Conservation (phyloP, 2,888 invertebrate genomes). For the Andrena trimmerana region DNA sequence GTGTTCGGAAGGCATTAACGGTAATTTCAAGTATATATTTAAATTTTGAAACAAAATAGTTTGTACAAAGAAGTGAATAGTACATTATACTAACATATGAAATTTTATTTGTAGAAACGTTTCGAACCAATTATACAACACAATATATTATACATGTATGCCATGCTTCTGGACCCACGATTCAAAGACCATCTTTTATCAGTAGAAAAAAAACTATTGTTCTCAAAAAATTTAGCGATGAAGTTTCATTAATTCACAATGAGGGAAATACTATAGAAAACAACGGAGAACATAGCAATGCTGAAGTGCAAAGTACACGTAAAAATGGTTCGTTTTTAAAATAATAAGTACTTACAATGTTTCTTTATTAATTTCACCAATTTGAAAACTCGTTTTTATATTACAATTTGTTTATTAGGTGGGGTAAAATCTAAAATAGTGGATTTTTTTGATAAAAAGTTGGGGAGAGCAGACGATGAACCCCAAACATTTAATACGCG, state of each 20-base stretch:
- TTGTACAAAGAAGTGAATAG: not conserved
- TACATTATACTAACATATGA: not conserved
- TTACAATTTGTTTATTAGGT: constrained; percentile 3
- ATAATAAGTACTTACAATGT: constrained; percentile 2
- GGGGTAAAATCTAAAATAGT: not conserved
- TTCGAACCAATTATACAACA: constrained; percentile 6
- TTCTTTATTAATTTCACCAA: not conserved
- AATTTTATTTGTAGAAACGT: constrained; percentile 11
- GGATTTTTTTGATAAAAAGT: not conserved
- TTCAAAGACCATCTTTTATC: not conserved
- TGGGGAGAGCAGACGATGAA: not conserved
- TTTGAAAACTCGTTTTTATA: not conserved
- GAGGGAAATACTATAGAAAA: too few relatives aligned
- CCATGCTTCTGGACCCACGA: constrained; percentile 2
- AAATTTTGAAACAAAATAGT: not conserved
- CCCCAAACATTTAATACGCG: not conserved
- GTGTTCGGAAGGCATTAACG: not conserved
- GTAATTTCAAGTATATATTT: constrained; percentile 3
- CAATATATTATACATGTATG: not conserved
- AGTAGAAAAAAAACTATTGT: not conserved
- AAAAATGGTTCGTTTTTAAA: not conserved
- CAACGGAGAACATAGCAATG: too few relatives aligned
- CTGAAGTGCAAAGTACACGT: too few relatives aligned
- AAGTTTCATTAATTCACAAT: not conserved
- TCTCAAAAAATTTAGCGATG: too few relatives aligned